Base-by-base conservation (phyloP, 2,888 invertebrate species). In the Plemyria rubiginata region DNA sequence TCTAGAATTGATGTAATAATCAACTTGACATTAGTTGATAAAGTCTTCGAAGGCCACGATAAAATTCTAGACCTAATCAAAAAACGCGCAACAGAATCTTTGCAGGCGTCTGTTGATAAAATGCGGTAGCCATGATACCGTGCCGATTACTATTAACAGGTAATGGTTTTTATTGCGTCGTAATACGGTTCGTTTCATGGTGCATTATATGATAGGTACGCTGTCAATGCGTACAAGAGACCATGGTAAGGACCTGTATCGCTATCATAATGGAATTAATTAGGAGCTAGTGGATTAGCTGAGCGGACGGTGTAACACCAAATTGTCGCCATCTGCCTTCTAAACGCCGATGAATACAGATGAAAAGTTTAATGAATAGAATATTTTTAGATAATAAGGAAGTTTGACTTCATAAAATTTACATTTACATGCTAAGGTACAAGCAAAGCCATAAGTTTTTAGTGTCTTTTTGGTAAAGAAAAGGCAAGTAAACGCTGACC, bases 311-410 rank as follows among this genome's bases (percentile, higher is more conserved):
- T 80, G 76, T 82, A 83, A 80, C 77, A 77, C 73, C 70, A 81
- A 79, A 85, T 85, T 82, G 83, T 79, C 80, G 79, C 82, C 87
- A 87, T 84, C 86, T 87, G 86, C 83, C 75, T 81, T 81, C 80
- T 82, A 78, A 78, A 68, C 72, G 57, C 50, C 28, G 59, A 36
- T 46, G 15, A 2, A 54, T 36, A 69, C 60, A 40, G 65, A 2
- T 22, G 16, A 9, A 2, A 0, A 67, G 46, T 5, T 29, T 38
- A 7, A 4, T 15, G 11, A 46, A 28, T 50, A 13, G 15, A 32
- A 22, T 22, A 22, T 32, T 5, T 8, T 32, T 5, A 32, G 32
- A 32, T 6, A 32, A 32, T 32, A 5, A 32, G 32, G 32, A 32
- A 32, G 32, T n/a, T n/a, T n/a, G n/a, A n/a, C n/a, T n/a, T n/a